phyloP scores from a whole-genome alignment of 2,797 vertebrate species.

The Holocentrus rufus region DNA sequence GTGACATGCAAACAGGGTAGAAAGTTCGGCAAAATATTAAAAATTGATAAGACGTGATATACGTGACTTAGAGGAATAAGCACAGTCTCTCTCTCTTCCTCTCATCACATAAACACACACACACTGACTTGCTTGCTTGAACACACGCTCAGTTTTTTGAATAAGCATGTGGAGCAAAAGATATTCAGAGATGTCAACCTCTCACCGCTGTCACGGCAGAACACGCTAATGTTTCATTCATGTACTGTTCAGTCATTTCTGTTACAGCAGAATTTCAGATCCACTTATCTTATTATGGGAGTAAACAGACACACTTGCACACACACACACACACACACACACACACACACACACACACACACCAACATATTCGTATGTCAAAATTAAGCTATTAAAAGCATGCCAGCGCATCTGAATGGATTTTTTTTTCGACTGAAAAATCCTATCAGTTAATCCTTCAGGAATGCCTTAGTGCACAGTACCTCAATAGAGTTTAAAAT shows the following conservation, averaged over 20 bases:
- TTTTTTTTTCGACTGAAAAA: not conserved
- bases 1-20: too few species aligned
- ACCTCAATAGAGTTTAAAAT: not conserved
- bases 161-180: not conserved
- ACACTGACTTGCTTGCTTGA: too few species aligned
- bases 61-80: not conserved
- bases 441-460: not conserved
- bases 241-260: not conserved
- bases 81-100: not conserved
- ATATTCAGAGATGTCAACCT: not conserved
- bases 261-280: not conserved
- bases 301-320: not conserved
- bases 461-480: not conserved
- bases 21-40: too few species aligned
- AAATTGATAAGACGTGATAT: too few species aligned
- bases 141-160: not conserved
- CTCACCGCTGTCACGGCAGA: not conserved
- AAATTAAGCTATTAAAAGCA: too few species aligned
- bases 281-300: not conserved
- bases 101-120: too few species aligned
- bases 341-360: not conserved
- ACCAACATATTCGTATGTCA: too few species aligned
- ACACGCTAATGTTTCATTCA: not conserved
- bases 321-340: not conserved
- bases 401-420: not conserved